These are phyloP conservation scores for Eurytoma adleriae DNA, from an alignment of 2,888 invertebrate species.

Conservation along the genomic window DNA sequence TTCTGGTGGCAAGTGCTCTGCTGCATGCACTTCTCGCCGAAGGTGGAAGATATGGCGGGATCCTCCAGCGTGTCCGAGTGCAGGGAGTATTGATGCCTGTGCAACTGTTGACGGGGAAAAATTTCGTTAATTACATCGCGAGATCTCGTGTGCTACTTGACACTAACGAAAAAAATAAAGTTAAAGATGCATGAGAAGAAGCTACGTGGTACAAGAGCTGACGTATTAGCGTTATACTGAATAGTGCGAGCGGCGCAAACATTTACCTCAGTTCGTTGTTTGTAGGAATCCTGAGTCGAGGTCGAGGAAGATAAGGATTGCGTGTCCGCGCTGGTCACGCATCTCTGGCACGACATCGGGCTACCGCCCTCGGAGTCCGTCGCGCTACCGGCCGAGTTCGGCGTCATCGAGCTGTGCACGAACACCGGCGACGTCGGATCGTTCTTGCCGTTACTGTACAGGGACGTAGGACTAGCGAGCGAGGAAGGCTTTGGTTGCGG, in stretches of 20 bases:
- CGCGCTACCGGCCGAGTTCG: constrained; percentile 67
- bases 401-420: constrained; percentile 73
- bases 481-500: constrained; percentile 73
- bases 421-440: constrained; percentile 73
- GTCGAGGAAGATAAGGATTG: constrained; percentile 63
- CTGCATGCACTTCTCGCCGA: constrained; percentile 77
- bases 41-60: constrained; percentile 85
- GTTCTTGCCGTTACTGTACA: constrained; percentile 68
- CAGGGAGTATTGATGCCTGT: constrained; percentile 64
- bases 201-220: too few species aligned
- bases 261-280: constrained; percentile 62
- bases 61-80: constrained; percentile 73
- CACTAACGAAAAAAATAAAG: background rate
- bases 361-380: constrained; percentile 69
- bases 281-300: constrained; percentile 69
- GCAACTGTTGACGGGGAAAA: constrained; percentile 27
- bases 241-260: too few species aligned
- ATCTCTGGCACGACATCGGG: constrained; percentile 67
- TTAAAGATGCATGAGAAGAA: too few species aligned
- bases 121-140: background rate
- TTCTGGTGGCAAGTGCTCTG: constrained; percentile 61
- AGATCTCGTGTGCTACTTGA: background rate
- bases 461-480: constrained; percentile 69
- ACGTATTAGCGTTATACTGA: too few species aligned
- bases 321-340: constrained; percentile 70